A percentile compares a stretch with the other conserved stretches of the same genome.
phyloP scores from a whole-genome alignment of 2,888 invertebrate genomes.

The Cosmorhoe ocellata region DNA sequence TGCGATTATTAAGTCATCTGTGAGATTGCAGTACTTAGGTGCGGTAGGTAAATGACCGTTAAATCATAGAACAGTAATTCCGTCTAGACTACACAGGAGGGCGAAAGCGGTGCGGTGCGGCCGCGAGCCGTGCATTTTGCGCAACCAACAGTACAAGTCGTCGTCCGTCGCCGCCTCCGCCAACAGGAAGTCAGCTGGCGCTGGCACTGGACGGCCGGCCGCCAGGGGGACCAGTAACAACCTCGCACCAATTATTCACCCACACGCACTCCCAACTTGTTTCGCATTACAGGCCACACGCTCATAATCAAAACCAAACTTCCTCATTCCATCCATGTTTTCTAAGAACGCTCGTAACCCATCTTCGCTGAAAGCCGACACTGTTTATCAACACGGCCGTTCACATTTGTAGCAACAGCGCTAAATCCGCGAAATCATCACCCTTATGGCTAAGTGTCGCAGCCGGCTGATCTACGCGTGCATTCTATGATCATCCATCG shows the following conservation, averaged over 20 bases:
- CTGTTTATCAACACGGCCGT: conserved; percentile 75
- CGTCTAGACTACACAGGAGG: conserved; percentile 33
- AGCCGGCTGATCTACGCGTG: conserved; percentile 50
- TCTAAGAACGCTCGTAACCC: conserved; percentile 51
- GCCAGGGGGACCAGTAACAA: conserved; percentile 27
- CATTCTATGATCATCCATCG: conserved; percentile 51
- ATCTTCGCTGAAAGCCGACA: conserved; percentile 66
- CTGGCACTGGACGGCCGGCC: conserved; percentile 39
- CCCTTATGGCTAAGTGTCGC: conserved; percentile 54
- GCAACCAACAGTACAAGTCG: conserved; percentile 54
- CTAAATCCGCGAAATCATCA: conserved; percentile 52
- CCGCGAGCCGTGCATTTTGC: conserved; percentile 50
- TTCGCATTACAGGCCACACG: conserved; percentile 52
- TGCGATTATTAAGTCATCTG: too few species aligned
- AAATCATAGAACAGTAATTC: conserved; percentile 32
- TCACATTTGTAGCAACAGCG: conserved; percentile 56
- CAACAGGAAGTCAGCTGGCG: conserved; percentile 64
- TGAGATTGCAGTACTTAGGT: too few species aligned
- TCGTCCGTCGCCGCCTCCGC: conserved; percentile 9
- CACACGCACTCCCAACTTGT: conserved; percentile 38
- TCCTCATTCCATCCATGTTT: conserved; percentile 57
- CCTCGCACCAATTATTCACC: conserved; percentile 29
- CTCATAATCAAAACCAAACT: conserved; percentile 52
- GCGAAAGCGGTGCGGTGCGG: conserved; percentile 17
- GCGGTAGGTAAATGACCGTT: conserved; percentile 25